Evolutionary conservation across 2,797 vertebrate genomes (phyloP).

Genomic region (Falco biarmicus): DNA sequence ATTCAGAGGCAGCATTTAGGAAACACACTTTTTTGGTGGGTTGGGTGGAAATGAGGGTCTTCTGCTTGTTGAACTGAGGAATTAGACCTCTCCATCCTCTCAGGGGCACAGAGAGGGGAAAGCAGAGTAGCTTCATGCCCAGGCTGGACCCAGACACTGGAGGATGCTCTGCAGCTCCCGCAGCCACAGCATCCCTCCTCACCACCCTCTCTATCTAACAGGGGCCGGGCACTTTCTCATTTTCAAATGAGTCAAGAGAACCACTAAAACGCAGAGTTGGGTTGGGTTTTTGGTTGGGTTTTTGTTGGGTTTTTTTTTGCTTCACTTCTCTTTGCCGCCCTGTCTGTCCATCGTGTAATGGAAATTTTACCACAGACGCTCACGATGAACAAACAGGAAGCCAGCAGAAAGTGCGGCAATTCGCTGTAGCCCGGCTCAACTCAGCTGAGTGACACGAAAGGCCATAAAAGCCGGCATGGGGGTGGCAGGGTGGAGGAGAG

Average conservation of each 20-base stretch:
- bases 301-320: neutral
- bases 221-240: neutral
- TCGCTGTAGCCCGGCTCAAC: neutral
- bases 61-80: neutral
- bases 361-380: constrained; percentile 84
- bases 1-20: neutral
- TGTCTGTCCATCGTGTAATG: constrained; percentile 83
- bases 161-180: neutral
- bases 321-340: neutral
- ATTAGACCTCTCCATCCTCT: neutral
- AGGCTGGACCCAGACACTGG: fast-evolving
- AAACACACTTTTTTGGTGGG: fast-evolving
- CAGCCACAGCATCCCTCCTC: neutral
- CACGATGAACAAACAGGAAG: constrained; percentile 89
- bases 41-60: neutral
- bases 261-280: neutral
- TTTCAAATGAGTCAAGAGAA: neutral
- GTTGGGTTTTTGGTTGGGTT: neutral
- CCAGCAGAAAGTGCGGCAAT: constrained; percentile 44
- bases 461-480: constrained; percentile 48
- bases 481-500: neutral
- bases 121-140: neutral
- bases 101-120: neutral
- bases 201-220: neutral
- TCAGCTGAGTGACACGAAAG: neutral